These are phyloP conservation scores for Phrynocephalus vlangalii DNA, from an alignment of 2,797 vertebrate species.

Conservation along the genomic window DNA sequence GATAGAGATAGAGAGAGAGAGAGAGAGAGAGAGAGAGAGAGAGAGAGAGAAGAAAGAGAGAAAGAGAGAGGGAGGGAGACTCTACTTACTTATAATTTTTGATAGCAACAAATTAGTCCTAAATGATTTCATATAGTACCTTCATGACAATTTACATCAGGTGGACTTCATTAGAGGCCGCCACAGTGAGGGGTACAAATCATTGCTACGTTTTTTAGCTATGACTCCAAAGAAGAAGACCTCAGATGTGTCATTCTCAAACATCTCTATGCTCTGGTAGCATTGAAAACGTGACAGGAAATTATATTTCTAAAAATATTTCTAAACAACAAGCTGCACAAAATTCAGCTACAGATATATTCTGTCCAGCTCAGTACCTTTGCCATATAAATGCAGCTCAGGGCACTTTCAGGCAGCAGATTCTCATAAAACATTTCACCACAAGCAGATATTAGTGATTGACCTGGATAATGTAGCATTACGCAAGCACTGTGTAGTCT, in stretches of 20 bases:
- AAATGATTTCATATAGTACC: not conserved
- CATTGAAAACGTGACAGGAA: not conserved
- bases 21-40: too few relatives aligned
- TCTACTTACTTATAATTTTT: too few relatives aligned
- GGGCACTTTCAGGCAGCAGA: not conserved
- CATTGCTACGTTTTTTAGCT: not conserved
- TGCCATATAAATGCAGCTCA: not conserved
- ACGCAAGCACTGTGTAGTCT: not conserved
- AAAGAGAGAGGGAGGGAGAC: too few relatives aligned
- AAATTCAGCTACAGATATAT: not conserved
- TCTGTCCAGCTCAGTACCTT: not conserved
- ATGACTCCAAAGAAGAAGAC: not conserved
- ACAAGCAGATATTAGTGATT: not conserved
- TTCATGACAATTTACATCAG: not conserved
- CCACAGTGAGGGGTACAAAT: not conserved
- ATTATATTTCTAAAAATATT: not conserved
- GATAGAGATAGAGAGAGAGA: too few relatives aligned
- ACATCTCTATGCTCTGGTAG: not conserved
- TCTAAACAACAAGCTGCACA: not conserved
- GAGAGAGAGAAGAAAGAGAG: accelerated
- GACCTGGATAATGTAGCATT: not conserved
- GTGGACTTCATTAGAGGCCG: not conserved
- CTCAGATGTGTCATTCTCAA: too few relatives aligned
- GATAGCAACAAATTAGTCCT: too few relatives aligned
- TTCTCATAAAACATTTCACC: not conserved